Evolutionary conservation across 2,888 invertebrate species (phyloP), one percentile per base, ranked within the genome.

Genomic region (Julus scandinavius): DNA sequence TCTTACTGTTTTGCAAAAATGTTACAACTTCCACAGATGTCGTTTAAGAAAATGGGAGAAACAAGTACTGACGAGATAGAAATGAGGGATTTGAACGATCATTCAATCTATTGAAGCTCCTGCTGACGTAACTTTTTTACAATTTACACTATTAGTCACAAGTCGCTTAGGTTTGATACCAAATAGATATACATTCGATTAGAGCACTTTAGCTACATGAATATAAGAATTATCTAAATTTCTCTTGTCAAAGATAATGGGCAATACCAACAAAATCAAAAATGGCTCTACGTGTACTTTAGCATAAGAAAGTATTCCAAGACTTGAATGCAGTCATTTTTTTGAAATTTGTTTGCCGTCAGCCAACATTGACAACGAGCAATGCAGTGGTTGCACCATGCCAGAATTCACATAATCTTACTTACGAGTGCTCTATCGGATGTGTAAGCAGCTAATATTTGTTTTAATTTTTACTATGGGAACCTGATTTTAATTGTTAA

Each of bases 401-500:
- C 54, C 6, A 54, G n/a, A 63, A 63, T 63, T n/a, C 7, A 50
- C 50, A 50, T n/a, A 6, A 63, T n/a, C 3, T 63, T 54, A 54
- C 49, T 49, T 13, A 54, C 17, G 54, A 54, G n/a, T 72, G 72
- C n/a, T 72, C n/a, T 11, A 29, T 29, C 29, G 4, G 54, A 72
- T 7, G 4, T 72, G 5, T 7, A 72, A 29, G 72, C 72, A 72
- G 72, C 72, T 72, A 72, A 72, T 72, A 6, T 72, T 72, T 72
- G 7, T 29, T 72, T 72, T 72, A 29, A 72, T 29, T 29, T 72
- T 72, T 72, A 72, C 72, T 9, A 72, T 9, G 17, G 72, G 72
- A 72, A 72, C 72, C 72, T 72, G 72, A 72, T 72, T 72, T 72
- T 72, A 72, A 72, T 29, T 72, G 72, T 72, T 29, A 20, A 72